Evolutionary conservation across 2,113 vertebrate species (phyloP), one percentile per base, ranked within the genome.

Genomic region (Pan paniscus): DNA sequence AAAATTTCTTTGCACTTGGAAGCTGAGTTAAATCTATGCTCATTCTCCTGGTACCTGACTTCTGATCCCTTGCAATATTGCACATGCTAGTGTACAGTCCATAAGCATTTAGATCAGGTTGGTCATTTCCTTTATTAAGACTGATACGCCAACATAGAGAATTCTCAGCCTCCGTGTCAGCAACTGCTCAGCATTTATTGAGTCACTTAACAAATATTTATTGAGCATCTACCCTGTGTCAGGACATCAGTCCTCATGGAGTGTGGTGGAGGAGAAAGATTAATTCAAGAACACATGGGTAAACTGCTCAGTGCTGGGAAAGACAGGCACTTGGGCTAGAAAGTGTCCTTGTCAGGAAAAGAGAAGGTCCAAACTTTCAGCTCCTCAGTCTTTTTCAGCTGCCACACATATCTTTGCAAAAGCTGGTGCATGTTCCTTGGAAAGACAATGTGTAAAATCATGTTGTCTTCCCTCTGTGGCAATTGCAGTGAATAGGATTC

Each of bases 51-150:
- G 6, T 43, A 9, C 13, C 46, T 90, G 13, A 40, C 23, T 81
- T 95, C 43, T 43, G 10, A 11, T 30, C 70, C 92, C 38, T 46
- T 92, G 38, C 17, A 80, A 27, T 50, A 86, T 50, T 16, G 55
- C 2, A 35, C 64, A 22, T 27, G 25, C 16, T 87, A 9, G 75
- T 68, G 14, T 82, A 52, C 12, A 68, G 30, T 30, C 25, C 43
- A 80, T 18, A 73, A 6, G 20, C 61, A 2, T 55, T 91, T 91
- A 87, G 61, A 79, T 14, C 25, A 97, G 25, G 38, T 38, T 43
- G 4, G 23, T 35, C 43, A 48, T 32, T 89, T 94, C 68, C 82
- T 98, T 94, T 90, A 81, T 94, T 46, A 93, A 92, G 64, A 76
- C 23, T 20, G 38, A 73, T 32, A 75, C 5, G 10, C 40, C 76